phyloP scores from a whole-genome alignment of 1,140 invertebrate species.

The Drosophila hydei region DNA sequence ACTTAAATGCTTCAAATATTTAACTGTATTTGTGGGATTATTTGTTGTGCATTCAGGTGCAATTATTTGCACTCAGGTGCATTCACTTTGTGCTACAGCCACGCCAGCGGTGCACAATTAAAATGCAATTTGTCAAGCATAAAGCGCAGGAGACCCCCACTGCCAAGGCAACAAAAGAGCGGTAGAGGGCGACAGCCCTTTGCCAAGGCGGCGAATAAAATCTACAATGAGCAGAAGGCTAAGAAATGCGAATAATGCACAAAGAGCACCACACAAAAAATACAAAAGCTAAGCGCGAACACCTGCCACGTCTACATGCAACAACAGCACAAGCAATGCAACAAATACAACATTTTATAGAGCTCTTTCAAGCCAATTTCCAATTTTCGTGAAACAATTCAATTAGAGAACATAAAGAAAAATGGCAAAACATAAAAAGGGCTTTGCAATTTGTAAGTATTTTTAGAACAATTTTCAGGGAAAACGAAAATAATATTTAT shows the following conservation, averaged over 20 bases:
- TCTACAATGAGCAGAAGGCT: constrained; percentile 23
- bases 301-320: constrained; percentile 14
- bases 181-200: constrained; percentile 9
- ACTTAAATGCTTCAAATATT: constrained; percentile 52
- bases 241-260: constrained; percentile 18
- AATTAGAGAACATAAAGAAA: background rate
- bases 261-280: constrained; percentile 11
- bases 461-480: too few relatives aligned
- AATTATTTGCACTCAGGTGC: constrained; percentile 72
- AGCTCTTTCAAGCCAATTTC: constrained; percentile 2
- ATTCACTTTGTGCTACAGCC: constrained; percentile 48
- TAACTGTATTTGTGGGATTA: constrained; percentile 48
- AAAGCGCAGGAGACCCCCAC: constrained; percentile 41
- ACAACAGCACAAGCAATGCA: background rate
- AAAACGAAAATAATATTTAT: too few relatives aligned
- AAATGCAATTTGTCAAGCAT: constrained; percentile 67
- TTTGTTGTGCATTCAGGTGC: constrained; percentile 73
- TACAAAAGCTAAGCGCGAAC: background rate
- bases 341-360: constrained; percentile 4
- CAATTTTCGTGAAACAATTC: constrained; percentile 8
- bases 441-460: too few relatives aligned
- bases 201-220: constrained; percentile 19
- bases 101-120: constrained; percentile 57
- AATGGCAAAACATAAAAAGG: background rate
- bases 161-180: constrained; percentile 41